Percentiles rank a stretch among this genome's conserved stretches.
phyloP scores from a whole-genome alignment of 2,113 vertebrate species.

The Oxyura jamaicensis region DNA sequence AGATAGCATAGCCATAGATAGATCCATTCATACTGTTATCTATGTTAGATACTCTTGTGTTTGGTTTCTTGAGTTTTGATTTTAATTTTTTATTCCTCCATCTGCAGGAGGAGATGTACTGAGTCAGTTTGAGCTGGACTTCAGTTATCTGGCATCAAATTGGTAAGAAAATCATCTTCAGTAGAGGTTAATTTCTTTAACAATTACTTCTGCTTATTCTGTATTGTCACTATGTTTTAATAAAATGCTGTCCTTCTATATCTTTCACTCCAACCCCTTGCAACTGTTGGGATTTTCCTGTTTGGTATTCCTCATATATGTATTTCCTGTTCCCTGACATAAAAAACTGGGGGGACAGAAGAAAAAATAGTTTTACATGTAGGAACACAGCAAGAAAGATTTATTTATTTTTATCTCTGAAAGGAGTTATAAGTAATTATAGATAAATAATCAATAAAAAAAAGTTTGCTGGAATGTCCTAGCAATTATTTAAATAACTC shows the following conservation, averaged over 20 bases:
- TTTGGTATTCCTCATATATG: not conserved
- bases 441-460: not conserved
- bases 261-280: not conserved
- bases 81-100: not conserved
- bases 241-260: not conserved
- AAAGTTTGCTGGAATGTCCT: not conserved
- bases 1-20: not conserved
- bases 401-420: not conserved
- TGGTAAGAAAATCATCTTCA: slow-evolving; percentile 73
- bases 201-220: not conserved
- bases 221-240: not conserved
- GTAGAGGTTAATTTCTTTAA: not conserved
- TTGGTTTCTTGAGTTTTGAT: not conserved
- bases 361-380: not conserved
- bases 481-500: not conserved
- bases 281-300: not conserved
- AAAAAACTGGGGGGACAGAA: not conserved
- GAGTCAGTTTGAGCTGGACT: slow-evolving; percentile 81
- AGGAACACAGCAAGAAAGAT: not conserved
- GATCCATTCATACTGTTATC: not conserved
- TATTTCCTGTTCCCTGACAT: not conserved
- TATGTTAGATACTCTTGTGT: not conserved
- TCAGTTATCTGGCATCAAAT: slow-evolving; percentile 71
- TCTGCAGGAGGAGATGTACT: slow-evolving; percentile 80
- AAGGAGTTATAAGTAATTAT: not conserved